phyloP scores from a whole-genome alignment of 2,888 invertebrate genomes.

The Sympetrum striolatum region DNA sequence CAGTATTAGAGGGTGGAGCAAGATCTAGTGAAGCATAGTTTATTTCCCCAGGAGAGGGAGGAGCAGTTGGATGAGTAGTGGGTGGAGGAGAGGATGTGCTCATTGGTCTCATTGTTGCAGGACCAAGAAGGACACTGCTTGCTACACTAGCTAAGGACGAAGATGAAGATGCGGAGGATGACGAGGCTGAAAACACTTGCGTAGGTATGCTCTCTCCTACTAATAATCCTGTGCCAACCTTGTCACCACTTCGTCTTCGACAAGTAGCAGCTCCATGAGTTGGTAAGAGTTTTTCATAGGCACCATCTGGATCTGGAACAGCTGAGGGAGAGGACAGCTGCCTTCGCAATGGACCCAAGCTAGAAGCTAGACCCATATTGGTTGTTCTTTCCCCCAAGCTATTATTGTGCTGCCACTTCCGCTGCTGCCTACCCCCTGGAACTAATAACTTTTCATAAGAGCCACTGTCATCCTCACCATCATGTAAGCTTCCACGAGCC shows the following conservation, averaged over 20 bases:
- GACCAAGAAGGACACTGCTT: constrained; percentile 54
- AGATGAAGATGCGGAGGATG: constrained; percentile 49
- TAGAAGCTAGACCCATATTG: background rate
- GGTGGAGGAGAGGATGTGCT: constrained; percentile 51
- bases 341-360: constrained; percentile 7
- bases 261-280: background rate
- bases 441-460: background rate
- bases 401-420: background rate
- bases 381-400: background rate
- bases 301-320: constrained; percentile 24
- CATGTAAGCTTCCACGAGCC: background rate
- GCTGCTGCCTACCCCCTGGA: background rate
- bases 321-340: constrained; percentile 12
- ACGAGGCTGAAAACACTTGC: background rate
- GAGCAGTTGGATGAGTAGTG: constrained; percentile 51
- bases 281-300: constrained; percentile 13
- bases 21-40: constrained; percentile 72
- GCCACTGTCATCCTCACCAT: constrained; percentile 35
- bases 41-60: constrained; percentile 53
- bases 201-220: constrained; percentile 19
- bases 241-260: background rate
- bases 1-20: constrained; percentile 56
- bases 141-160: constrained; percentile 54
- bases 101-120: constrained; percentile 54
- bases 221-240: background rate